Evolutionary conservation across 2,888 invertebrate genomes (phyloP), one percentile per base, ranked within the genome.

Genomic region (Incurvaria masculella): DNA sequence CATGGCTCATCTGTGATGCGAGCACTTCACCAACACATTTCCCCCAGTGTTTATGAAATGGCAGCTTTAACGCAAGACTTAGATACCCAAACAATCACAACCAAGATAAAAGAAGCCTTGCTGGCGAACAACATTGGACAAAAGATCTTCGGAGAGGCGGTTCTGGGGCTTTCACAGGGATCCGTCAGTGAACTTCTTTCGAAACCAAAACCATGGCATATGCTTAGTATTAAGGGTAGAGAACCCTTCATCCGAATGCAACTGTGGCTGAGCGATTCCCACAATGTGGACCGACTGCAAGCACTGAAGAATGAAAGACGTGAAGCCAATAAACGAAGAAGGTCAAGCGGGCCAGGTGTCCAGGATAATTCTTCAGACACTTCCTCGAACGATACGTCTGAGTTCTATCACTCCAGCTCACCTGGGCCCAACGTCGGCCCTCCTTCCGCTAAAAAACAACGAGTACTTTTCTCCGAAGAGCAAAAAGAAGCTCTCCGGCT

Each of bases 191-290:
- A 99, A 70, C 80, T 99, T 52, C 81, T 99, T 6, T 96, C 97
- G 52, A 97, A 97, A 68, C 98, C 98, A 4, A 98, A 98, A 63
- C 97, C 97, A 0, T 98, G 98, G 97, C 96, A 96, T 66, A 96
- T 97, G 96, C 83, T 98, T 47, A 97, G 96, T 65, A 95, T 97
- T 66, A 97, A 97, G 68, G 98, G 98, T 0, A 83, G 97, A 23
- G 98, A 98, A 64, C 95, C 96, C 0, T 96, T 96, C 72, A 94
- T 96, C 56, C 81, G 95, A 46, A 96, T 96, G 96, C 97, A 97
- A 65, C 70, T 97, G 53, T 98, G 98, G 98, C 81, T 97, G 26
- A 91, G 93, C 59, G 97, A 98, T 65, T 89, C 95, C 10, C 91
- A 94, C 68, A 97, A 97, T 68, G 88, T 97, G 48, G 97, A 97